Evolutionary conservation across 1,140 invertebrate species (phyloP).

Genomic region (Zaprionus camerounensis): DNA sequence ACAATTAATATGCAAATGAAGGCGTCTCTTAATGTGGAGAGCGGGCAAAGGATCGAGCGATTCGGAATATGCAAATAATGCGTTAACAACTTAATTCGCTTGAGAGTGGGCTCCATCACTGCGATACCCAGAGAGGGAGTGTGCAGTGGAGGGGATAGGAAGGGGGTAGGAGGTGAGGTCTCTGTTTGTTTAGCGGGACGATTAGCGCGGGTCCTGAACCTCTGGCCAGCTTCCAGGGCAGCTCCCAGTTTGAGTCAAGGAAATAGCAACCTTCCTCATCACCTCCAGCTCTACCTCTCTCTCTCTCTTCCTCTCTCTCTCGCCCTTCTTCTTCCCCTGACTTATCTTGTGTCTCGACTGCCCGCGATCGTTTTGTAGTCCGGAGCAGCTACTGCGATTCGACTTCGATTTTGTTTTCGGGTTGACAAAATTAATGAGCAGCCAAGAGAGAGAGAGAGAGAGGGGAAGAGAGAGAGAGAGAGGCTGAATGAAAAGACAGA

Average conservation of each 20-base stretch:
- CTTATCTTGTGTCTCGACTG: slow-evolving; percentile 63
- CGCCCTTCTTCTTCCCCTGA: not conserved
- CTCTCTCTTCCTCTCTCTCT: slow-evolving; percentile 5
- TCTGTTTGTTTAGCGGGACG: slow-evolving; percentile 39
- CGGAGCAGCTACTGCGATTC: slow-evolving; percentile 78
- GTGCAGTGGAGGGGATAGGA: not conserved
- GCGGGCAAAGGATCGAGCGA: slow-evolving; percentile 30
- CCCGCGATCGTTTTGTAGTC: slow-evolving; percentile 74
- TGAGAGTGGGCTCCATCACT: not conserved
- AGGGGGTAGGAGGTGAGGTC: not conserved
- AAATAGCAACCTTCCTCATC: slow-evolving; percentile 14
- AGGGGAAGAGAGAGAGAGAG: not conserved
- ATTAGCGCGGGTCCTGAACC: slow-evolving; percentile 78
- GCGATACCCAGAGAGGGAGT: slow-evolving; percentile 9
- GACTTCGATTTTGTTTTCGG: slow-evolving; percentile 48
- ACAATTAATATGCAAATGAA: slow-evolving; percentile 84
- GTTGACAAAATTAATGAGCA: slow-evolving; percentile 81
- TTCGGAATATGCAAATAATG: slow-evolving; percentile 83
- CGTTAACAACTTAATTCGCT: slow-evolving; percentile 83
- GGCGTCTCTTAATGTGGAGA: slow-evolving; percentile 68
- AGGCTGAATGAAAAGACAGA: not conserved
- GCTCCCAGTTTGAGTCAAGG: slow-evolving; percentile 23
- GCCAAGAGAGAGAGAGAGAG: not conserved
- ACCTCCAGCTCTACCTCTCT: not conserved
- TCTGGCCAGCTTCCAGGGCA: slow-evolving; percentile 14